Evolutionary conservation across 2,888 invertebrate genomes (phyloP).

Genomic region (Melanostoma scalare): DNA sequence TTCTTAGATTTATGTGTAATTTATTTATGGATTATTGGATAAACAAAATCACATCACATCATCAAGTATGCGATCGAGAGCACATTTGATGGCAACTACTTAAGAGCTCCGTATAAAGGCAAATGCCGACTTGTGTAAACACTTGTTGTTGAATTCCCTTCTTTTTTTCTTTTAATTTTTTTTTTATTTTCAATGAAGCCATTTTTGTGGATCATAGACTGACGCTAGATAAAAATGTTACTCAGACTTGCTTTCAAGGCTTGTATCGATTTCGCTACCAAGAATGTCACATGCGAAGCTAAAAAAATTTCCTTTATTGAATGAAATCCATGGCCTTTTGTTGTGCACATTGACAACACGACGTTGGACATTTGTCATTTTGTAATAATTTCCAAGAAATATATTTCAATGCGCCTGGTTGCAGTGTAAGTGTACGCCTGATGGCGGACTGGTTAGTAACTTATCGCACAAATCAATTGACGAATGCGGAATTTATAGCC

Average conservation of each 20-base stretch:
- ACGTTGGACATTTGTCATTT: constrained; percentile 37
- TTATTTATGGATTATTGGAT: constrained; percentile 45
- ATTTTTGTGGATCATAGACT: constrained; percentile 12
- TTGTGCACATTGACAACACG: constrained; percentile 15
- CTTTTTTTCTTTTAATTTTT: too few species aligned
- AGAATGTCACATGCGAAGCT: constrained; percentile 5
- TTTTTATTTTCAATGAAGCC: background rate
- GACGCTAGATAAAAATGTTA: constrained; percentile 13
- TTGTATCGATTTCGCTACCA: background rate
- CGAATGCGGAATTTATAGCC: constrained; percentile 55
- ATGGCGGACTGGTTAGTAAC: constrained; percentile 5
- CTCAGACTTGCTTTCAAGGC: constrained; percentile 13
- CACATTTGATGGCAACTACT: constrained; percentile 25
- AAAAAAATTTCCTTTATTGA: constrained; percentile 25
- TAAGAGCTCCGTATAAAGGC: background rate
- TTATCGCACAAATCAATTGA: constrained; percentile 39
- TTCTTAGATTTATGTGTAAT: constrained; percentile 53
- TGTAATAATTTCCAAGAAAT: constrained; percentile 36
- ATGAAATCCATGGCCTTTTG: constrained; percentile 26
- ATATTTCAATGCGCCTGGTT: constrained; percentile 1
- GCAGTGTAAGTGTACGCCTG: background rate
- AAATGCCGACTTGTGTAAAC: background rate
- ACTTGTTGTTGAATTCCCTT: background rate
- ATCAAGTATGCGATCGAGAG: background rate
- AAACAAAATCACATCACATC: constrained; percentile 18